Percentiles rank a stretch among this genome's conserved stretches.
These are phyloP conservation scores for Corythoichthys intestinalis DNA, from an alignment of 2,113 vertebrate species.

Conservation along the genomic window DNA sequence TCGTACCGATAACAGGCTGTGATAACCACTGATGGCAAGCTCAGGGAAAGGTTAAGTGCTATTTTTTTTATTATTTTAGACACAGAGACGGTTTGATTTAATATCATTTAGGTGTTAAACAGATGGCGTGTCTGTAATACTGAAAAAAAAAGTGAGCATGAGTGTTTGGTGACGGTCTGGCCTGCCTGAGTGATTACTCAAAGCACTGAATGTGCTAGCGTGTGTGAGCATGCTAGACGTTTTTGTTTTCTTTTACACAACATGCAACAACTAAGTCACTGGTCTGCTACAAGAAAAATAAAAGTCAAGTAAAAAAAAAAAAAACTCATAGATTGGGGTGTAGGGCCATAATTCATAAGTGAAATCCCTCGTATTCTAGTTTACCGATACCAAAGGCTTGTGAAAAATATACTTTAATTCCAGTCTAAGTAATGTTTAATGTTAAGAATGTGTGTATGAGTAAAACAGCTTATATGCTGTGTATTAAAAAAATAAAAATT, in stretches of 20 bases:
- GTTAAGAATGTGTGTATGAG: too few relatives aligned
- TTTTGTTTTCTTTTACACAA: slow-evolving; percentile 16
- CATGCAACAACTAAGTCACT: slow-evolving; percentile 18
- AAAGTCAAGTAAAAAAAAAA: slow-evolving; percentile 27
- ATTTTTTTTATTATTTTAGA: neutral
- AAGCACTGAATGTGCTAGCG: slow-evolving; percentile 17
- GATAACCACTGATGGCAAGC: slow-evolving; percentile 15
- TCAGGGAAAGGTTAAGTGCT: slow-evolving; percentile 2
- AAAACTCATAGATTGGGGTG: too few relatives aligned
- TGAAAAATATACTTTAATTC: too few relatives aligned
- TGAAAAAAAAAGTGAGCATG: slow-evolving; percentile 3
- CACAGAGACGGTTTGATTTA: slow-evolving; percentile 7
- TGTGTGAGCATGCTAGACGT: slow-evolving; percentile 21
- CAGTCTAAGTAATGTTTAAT: too few relatives aligned
- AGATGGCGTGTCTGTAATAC: neutral
- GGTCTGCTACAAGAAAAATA: slow-evolving; percentile 12
- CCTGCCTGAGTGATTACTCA: slow-evolving; percentile 9
- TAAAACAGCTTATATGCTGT: too few relatives aligned
- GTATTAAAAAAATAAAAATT: too few relatives aligned
- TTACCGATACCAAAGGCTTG: too few relatives aligned
- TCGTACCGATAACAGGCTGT: slow-evolving; percentile 4
- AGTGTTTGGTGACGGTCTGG: neutral
- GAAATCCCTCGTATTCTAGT: too few relatives aligned
- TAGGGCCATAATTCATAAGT: too few relatives aligned
- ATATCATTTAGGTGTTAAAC: slow-evolving; percentile 5